Conservation (phyloP, 1,140 invertebrate species). For the Acromyrmex echinatior region DNA sequence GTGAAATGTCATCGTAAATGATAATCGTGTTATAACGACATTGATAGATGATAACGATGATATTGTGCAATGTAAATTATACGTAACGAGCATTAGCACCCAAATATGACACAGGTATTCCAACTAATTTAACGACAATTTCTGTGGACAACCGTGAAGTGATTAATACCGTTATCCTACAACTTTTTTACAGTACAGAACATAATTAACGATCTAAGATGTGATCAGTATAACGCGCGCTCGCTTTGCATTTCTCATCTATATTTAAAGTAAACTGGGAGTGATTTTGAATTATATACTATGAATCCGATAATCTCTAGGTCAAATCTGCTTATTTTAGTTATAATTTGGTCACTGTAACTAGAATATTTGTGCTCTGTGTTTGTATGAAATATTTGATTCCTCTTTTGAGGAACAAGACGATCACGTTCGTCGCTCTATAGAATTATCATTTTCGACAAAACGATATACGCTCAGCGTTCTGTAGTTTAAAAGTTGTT, state of each 20-base stretch:
- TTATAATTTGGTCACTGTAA: constrained; percentile 43
- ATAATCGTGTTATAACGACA: constrained; percentile 25
- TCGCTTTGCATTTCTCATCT: neutral
- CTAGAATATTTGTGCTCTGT: constrained; percentile 52
- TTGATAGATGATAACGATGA: constrained; percentile 37
- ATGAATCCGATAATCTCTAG: neutral
- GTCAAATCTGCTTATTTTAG: constrained; percentile 36
- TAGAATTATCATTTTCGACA: constrained; percentile 27
- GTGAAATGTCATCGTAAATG: constrained; percentile 31
- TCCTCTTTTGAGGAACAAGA: constrained; percentile 10
- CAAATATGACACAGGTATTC: neutral
- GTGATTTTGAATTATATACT: neutral
- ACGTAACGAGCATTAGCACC: constrained; percentile 13
- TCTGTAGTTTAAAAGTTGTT: neutral
- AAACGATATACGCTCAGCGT: neutral
- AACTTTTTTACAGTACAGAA: neutral
- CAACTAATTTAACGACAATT: neutral
- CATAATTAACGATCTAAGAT: constrained; percentile 29
- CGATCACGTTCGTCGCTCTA: neutral
- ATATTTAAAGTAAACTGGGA: neutral
- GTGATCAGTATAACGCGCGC: neutral
- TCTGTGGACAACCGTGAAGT: neutral
- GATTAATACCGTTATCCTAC: constrained; percentile 19
- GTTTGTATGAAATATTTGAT: constrained; percentile 53
- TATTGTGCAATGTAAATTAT: constrained; percentile 48